A percentile compares a stretch with the other conserved stretches of the same genome.
Evolutionary conservation across 2,797 vertebrate genomes (phyloP).

Genomic region (Arrhamphus sclerolepis): DNA sequence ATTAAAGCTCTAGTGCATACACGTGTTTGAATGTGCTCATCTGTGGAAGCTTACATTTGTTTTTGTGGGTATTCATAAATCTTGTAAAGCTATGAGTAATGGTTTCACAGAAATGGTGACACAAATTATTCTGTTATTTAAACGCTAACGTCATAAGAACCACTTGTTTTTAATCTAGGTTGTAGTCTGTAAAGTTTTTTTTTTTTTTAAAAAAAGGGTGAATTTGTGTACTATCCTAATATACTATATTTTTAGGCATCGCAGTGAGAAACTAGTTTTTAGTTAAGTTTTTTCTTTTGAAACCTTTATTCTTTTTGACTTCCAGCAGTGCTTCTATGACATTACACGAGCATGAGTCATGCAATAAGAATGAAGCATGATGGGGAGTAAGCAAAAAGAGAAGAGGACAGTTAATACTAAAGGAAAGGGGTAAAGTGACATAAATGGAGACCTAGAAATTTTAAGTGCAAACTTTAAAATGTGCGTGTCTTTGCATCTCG

Average conservation of each 20-base stretch:
- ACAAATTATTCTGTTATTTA: slow-evolving; percentile 26
- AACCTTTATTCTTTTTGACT: slow-evolving; percentile 23
- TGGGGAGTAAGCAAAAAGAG: slow-evolving; percentile 21
- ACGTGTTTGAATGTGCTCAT: slow-evolving; percentile 48
- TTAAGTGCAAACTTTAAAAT: slow-evolving; percentile 1
- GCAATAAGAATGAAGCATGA: slow-evolving; percentile 45
- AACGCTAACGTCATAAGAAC: slow-evolving; percentile 16
- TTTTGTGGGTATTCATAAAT: slow-evolving; percentile 52
- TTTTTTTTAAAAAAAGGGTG: slow-evolving; percentile 7
- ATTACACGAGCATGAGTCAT: slow-evolving; percentile 61
- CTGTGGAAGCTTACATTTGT: slow-evolving; percentile 40
- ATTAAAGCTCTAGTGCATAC: slow-evolving; percentile 50
- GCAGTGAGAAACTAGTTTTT: neutral
- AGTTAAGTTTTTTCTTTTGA: slow-evolving; percentile 3
- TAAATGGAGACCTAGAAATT: slow-evolving; percentile 24
- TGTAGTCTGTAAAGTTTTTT: slow-evolving; percentile 19
- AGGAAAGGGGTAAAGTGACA: slow-evolving; percentile 10
- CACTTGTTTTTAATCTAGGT: neutral
- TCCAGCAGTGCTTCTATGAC: slow-evolving; percentile 13
- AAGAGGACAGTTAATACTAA: slow-evolving; percentile 30
- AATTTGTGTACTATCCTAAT: neutral
- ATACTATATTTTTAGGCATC: no score
- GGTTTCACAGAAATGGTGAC: slow-evolving; percentile 37
- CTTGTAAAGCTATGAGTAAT: slow-evolving; percentile 52
- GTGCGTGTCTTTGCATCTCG: slow-evolving; percentile 15